These are phyloP conservation scores for Teleopsis dalmanni DNA, from an alignment of 1,140 invertebrate species.

Conservation along the genomic window DNA sequence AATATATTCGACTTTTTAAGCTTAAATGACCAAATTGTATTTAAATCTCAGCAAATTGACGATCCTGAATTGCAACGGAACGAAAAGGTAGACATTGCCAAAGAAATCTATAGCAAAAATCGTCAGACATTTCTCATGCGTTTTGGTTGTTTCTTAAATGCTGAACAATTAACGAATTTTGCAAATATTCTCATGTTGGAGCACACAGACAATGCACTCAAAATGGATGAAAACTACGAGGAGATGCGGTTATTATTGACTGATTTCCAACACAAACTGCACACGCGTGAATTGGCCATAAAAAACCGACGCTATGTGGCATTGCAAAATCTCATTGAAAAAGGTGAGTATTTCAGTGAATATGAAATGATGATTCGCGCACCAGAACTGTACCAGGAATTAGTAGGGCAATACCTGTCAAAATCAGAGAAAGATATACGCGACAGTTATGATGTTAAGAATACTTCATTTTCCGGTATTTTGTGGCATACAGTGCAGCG, in stretches of 20 bases:
- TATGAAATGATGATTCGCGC: slow-evolving; percentile 87
- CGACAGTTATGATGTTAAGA: slow-evolving; percentile 52
- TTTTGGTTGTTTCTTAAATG: slow-evolving; percentile 65
- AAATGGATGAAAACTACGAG: slow-evolving; percentile 45
- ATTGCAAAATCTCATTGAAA: slow-evolving; percentile 64
- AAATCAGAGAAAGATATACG: slow-evolving; percentile 62
- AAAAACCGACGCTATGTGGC: slow-evolving; percentile 80
- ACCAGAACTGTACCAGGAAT: slow-evolving; percentile 79
- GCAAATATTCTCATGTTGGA: slow-evolving; percentile 28
- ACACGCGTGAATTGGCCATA: slow-evolving; percentile 50
- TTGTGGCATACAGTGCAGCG: slow-evolving; percentile 61
- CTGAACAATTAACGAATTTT: slow-evolving; percentile 64
- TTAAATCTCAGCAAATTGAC: slow-evolving; percentile 71
- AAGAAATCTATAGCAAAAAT: slow-evolving; percentile 57
- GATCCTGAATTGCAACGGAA: slow-evolving; percentile 60
- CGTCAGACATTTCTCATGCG: slow-evolving; percentile 61
- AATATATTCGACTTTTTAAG: slow-evolving; percentile 28
- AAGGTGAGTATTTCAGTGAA: slow-evolving; percentile 79
- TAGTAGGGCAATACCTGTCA: slow-evolving; percentile 76
- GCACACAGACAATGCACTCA: slow-evolving; percentile 7
- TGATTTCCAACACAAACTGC: slow-evolving; percentile 51
- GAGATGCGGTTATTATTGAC: slow-evolving; percentile 55
- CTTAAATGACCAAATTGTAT: slow-evolving; percentile 47
- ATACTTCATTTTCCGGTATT: slow-evolving; percentile 59
- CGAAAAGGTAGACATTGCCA: slow-evolving; percentile 65